Base-by-base conservation (phyloP, 2,797 vertebrate species). In the Hippoglossus hippoglossus region DNA sequence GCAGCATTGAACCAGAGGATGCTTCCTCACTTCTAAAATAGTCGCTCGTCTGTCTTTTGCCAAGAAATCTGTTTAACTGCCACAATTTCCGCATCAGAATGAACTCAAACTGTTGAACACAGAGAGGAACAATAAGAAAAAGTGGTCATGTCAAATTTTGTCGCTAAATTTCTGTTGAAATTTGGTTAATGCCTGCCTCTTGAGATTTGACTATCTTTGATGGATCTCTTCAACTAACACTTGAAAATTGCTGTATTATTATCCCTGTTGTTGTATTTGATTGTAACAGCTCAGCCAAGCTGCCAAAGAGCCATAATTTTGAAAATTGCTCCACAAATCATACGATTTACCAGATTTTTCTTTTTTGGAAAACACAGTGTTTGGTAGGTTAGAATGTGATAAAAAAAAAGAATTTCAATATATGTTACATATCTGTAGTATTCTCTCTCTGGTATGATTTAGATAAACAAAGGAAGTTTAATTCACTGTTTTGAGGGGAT, bases 111-210 rank as follows among this genome's bases (percentile, higher is more conserved):
- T 31, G 56, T 2, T 47, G 44, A n/a, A 24, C n/a, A 61, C 28
- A 19, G 24, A 41, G n/a, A n/a, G 19, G 25, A n/a, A 56, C 9
- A 0, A 31, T 24, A 56, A 52, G 3, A 55, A 76, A 62, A 22
- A 31, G 0, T 39, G 19, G 16, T 4, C 13, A 25, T 10, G 36
- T n/a, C 1, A 15, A 47, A 24, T 51, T 63, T 53, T 59, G 22
- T 24, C 12, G 36, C 25, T 24, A 11, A 3, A 28, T 9, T 49
- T 44, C 6, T 11, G 5, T 7, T n/a, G 12, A 31, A 57, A 41
- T 58, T 54, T 28, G 11, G 49, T 59, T 31, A 31, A 55, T 50
- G 60, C 44, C 4, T 36, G 46, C 12, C 50, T 24, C 54, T 63
- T 8, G 34, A 41, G 39, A 41, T 49, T 19, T 10, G 12, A 16